phyloP scores from a whole-genome alignment of 2,888 invertebrate genomes.

The Dynastes tityus region DNA sequence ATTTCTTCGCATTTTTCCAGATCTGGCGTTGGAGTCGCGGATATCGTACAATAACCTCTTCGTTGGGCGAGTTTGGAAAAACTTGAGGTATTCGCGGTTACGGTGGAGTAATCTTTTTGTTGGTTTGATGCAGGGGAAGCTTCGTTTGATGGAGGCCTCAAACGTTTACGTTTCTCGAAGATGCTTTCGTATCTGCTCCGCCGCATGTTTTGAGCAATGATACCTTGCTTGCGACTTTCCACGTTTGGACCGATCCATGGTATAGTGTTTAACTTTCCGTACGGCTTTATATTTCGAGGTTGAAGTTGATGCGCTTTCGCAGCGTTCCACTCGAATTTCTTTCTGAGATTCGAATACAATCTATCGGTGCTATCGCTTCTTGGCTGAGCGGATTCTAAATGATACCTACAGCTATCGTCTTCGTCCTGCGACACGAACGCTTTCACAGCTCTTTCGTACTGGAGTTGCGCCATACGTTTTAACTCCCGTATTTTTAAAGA shows the following conservation, averaged over 20 bases:
- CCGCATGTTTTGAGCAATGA: background rate
- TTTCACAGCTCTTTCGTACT: constrained; percentile 46
- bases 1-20: constrained; percentile 39
- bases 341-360: constrained; percentile 30
- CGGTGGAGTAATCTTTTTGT: constrained; percentile 43
- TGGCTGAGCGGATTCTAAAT: constrained; percentile 45
- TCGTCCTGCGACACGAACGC: constrained; percentile 17
- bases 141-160: background rate
- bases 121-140: background rate
- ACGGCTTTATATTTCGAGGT: constrained; percentile 54
- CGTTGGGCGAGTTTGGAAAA: constrained; percentile 6
- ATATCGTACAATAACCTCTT: constrained; percentile 37
- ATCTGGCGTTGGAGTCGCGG: background rate
- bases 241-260: constrained; percentile 38
- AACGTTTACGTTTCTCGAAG: constrained; percentile 22
- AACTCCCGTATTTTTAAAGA: constrained; percentile 24
- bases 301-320: constrained; percentile 52
- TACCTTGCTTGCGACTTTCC: constrained; percentile 35
- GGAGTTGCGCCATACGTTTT: constrained; percentile 22
- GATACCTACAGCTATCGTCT: constrained; percentile 31
- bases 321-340: constrained; percentile 18
- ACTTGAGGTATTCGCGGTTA: background rate
- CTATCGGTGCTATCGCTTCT: constrained; percentile 40
- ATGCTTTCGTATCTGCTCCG: constrained; percentile 24
- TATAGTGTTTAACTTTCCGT: constrained; percentile 48